Base-by-base conservation (phyloP, 2,888 invertebrate genomes). In the Biston betularia region DNA sequence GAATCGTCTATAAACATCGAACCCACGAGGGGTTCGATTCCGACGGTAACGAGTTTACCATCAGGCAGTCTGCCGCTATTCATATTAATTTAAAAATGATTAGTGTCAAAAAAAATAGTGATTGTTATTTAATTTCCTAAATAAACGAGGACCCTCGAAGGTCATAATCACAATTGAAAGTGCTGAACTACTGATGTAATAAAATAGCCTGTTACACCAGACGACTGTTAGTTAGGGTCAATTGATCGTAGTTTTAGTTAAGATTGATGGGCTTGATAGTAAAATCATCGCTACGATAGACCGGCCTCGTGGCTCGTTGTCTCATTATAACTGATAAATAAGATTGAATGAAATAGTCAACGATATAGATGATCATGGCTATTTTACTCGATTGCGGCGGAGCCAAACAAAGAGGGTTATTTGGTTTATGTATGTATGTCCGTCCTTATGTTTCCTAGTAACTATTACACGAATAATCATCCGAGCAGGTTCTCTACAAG, bases 101-200 rank as follows among this genome's bases (percentile, higher is more conserved):
- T n/a, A n/a, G n/a, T n/a, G n/a, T n/a, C n/a, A 24, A 24, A 24
- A 24, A 24, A 24, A 24, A 2, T 2, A 24, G 24, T 38, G 8
- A 38, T 9, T 38, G 6, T 38, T 38, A 59, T 49, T 1, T 34
- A 48, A 59, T 59, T 66, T 70, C 55, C 60, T 65, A 66, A 38
- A 38, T 38, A 8, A 64, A 58, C 61, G 62, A 63, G 52, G 50
- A 24, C 68, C 73, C 71, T 73, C 70, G 64, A 73, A 79, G 74
- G 76, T 78, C 75, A 75, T 53, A 44, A 38, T 8, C 34, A 75
- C 81, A 82, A 89, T 88, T 89, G 85, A 87, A 89, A 86, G 83
- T 86, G 83, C 82, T 86, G 87, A 89, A 86, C 89, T 85, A 77
- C 87, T 92, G 91, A 92, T 84, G 92, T 88, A 91, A 91, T 80